Evolutionary conservation across 2,888 invertebrate species (phyloP).

Genomic region (Brachylomia viminalis): DNA sequence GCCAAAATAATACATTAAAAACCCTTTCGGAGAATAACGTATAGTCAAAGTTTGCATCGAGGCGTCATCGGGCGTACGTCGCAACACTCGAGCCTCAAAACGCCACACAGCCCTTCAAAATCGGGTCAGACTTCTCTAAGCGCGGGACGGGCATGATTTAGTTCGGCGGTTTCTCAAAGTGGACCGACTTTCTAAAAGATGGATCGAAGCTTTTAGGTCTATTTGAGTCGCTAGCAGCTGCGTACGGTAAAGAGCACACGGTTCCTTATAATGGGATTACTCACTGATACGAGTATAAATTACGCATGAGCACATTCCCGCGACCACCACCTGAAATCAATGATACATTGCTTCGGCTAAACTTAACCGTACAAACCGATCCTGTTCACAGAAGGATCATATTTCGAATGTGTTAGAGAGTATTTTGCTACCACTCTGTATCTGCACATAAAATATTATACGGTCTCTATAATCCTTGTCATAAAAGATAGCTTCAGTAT

Average conservation of each 20-base stretch:
- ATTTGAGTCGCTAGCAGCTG: constrained; percentile 82
- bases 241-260: constrained; percentile 79
- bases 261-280: constrained; percentile 78
- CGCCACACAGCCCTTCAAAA: constrained; percentile 78
- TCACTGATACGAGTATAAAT: constrained; percentile 78
- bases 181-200: constrained; percentile 85
- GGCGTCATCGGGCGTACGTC: constrained; percentile 71
- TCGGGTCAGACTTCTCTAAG: constrained; percentile 82
- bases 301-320: constrained; percentile 76
- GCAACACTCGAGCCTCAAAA: constrained; percentile 70
- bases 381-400: constrained; percentile 27
- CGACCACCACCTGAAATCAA: constrained; percentile 71
- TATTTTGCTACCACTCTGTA: constrained; percentile 40
- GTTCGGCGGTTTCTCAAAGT: constrained; percentile 84
- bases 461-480: constrained; percentile 50
- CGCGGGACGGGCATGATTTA: constrained; percentile 81
- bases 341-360: constrained; percentile 66
- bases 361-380: constrained; percentile 50
- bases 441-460: constrained; percentile 55
- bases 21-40: constrained; percentile 82
- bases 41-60: constrained; percentile 80
- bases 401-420: constrained; percentile 44
- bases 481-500: constrained; percentile 56
- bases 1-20: constrained; percentile 89
- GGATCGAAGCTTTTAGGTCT: constrained; percentile 88